Conservation (phyloP, 2,113 vertebrate genomes). For the Glaucidium brasilianum region DNA sequence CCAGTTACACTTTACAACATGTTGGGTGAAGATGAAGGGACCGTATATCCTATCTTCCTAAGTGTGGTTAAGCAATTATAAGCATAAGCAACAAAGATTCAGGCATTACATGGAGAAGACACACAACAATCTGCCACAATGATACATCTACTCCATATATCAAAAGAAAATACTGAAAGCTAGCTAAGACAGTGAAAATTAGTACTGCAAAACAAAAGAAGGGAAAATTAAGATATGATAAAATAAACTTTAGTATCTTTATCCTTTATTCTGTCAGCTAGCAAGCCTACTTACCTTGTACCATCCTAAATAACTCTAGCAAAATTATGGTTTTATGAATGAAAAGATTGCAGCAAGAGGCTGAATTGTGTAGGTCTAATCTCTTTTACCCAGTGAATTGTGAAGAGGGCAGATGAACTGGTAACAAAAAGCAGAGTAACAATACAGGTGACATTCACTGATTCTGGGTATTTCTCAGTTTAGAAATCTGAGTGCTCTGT, state of each 20-base stretch:
- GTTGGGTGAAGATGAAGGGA: neutral
- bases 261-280: neutral
- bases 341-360: neutral
- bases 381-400: neutral
- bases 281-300: neutral
- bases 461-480: neutral
- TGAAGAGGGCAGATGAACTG: neutral
- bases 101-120: neutral
- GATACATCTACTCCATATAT: neutral
- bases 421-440: neutral
- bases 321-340: neutral
- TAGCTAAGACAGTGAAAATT: neutral
- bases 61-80: neutral
- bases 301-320: neutral
- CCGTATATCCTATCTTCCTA: neutral
- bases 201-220: neutral
- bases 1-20: fast-evolving
- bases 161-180: neutral
- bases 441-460: neutral
- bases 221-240: neutral
- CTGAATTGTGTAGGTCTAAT: neutral
- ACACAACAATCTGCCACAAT: neutral
- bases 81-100: neutral
- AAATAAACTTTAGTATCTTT: neutral
- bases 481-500: neutral